Conservation (phyloP, 1,140 invertebrate species). For the Drepana arcuata region DNA sequence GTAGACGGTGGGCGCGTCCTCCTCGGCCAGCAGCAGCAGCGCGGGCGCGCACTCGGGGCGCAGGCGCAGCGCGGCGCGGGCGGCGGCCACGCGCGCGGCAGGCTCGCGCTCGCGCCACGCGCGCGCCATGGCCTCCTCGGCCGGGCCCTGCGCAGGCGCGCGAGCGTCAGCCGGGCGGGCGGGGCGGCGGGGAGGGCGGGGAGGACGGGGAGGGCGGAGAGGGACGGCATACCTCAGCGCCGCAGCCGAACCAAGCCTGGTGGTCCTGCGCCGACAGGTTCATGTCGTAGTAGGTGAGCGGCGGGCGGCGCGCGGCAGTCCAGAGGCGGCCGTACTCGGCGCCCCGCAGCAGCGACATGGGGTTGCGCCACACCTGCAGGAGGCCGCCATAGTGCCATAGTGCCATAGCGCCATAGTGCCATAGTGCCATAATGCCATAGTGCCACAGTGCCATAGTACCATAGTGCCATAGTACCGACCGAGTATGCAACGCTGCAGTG, state of each 20-base stretch:
- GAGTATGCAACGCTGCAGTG: no score
- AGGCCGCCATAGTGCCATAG: constrained; percentile 10
- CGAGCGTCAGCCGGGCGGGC: no score
- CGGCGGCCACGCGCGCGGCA: constrained; percentile 91
- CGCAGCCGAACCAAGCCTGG: constrained; percentile 90
- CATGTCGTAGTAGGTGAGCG: constrained; percentile 99
- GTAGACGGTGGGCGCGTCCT: constrained; percentile 93
- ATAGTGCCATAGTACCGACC: no score
- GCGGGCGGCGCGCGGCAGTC: constrained; percentile 93
- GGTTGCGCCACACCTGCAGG: constrained; percentile 93
- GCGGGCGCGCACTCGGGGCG: constrained; percentile 97
- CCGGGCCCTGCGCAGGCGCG: constrained; percentile 87
- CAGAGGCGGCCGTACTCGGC: constrained; percentile 96
- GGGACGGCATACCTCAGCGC: constrained; percentile 11
- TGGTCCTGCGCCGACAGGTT: constrained; percentile 99
- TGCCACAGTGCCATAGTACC: no score
- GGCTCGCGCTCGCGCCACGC: constrained; percentile 98
- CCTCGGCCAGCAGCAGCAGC: constrained; percentile 95
- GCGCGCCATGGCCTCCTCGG: constrained; percentile 98
- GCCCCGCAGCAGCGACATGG: constrained; percentile 94
- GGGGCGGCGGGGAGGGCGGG: no score
- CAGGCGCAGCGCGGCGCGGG: constrained; percentile 90
- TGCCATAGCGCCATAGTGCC: background rate
- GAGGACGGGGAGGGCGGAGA: no score
- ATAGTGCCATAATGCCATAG: no score